Conservation (phyloP, 2,797 vertebrate species). For the Borostomias antarcticus region DNA sequence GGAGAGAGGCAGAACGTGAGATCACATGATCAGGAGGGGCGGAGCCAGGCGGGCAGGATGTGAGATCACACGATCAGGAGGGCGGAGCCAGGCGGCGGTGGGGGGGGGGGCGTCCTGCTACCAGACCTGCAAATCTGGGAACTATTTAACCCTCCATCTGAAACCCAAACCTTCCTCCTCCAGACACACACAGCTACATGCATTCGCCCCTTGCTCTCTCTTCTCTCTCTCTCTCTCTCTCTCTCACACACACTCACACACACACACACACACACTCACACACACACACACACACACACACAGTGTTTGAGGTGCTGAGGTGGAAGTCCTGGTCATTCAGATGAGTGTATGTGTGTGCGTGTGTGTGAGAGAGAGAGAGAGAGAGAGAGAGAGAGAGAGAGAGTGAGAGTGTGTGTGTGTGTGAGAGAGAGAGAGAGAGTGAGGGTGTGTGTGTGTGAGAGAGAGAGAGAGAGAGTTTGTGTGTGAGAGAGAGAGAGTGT, state of each 20-base stretch:
- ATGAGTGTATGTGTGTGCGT: slow-evolving; percentile 64
- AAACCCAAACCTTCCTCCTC: slow-evolving; percentile 64
- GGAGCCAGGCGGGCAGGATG: no score
- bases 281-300: slow-evolving; percentile 15
- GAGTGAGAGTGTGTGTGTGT: slow-evolving; percentile 4
- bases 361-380: slow-evolving; percentile 50
- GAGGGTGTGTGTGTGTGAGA: no score
- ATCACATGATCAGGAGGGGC: no score
- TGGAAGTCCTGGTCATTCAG: slow-evolving; percentile 67
- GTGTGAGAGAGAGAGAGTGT: slow-evolving; percentile 43
- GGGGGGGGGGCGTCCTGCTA: no score
- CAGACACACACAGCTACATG: slow-evolving; percentile 6
- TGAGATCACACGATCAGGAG: no score
- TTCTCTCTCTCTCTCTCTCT: slow-evolving; percentile 1
- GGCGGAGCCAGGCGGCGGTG: no score
- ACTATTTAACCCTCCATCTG: slow-evolving; percentile 72
- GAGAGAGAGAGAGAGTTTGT: no score
- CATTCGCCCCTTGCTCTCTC: slow-evolving; percentile 8
- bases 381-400: background rate
- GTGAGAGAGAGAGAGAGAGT: slow-evolving; percentile 48
- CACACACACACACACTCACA: background rate
- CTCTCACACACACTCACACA: slow-evolving; percentile 1
- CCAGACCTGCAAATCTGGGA: slow-evolving; percentile 67
- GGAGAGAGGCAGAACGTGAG: no score
- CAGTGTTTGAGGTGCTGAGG: slow-evolving; percentile 54